Conservation (phyloP, 2,888 invertebrate species). For the Folsomia candida region DNA sequence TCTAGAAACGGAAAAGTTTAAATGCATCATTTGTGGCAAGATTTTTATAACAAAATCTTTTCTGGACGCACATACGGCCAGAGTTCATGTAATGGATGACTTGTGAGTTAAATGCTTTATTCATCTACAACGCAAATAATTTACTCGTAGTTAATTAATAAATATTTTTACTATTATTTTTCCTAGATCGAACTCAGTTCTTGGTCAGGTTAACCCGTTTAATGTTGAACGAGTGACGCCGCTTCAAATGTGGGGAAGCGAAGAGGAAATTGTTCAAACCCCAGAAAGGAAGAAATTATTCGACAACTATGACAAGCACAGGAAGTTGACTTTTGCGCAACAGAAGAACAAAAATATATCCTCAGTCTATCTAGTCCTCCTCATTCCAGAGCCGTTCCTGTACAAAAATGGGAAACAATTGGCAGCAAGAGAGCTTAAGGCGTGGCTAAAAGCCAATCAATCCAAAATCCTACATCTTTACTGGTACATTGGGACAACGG, state of each 20-base stretch:
- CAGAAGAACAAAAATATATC: background rate
- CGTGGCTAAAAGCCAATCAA: background rate
- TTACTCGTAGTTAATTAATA: too few species aligned
- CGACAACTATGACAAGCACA: background rate
- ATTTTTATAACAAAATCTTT: too few species aligned
- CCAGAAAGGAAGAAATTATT: background rate
- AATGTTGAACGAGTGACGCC: background rate
- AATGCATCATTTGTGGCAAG: too few species aligned
- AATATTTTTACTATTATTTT: too few species aligned
- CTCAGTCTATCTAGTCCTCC: background rate
- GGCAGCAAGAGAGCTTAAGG: background rate
- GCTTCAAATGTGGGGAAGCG: background rate
- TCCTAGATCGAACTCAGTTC: too few species aligned
- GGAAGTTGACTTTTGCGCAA: background rate
- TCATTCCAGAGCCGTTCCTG: background rate
- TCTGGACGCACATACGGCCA: too few species aligned
- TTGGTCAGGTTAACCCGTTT: too few species aligned
- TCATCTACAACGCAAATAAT: too few species aligned
- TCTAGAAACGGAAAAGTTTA: too few species aligned
- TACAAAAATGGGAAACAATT: background rate
- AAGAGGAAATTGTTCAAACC: background rate
- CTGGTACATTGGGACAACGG: background rate
- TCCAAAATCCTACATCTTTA: background rate
- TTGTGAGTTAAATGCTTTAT: too few species aligned
- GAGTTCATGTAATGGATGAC: too few species aligned